A percentile compares a stretch with the other conserved stretches of the same genome.
These are phyloP conservation scores for Podiceps cristatus DNA, from an alignment of 2,113 vertebrate genomes.

Conservation along the genomic window DNA sequence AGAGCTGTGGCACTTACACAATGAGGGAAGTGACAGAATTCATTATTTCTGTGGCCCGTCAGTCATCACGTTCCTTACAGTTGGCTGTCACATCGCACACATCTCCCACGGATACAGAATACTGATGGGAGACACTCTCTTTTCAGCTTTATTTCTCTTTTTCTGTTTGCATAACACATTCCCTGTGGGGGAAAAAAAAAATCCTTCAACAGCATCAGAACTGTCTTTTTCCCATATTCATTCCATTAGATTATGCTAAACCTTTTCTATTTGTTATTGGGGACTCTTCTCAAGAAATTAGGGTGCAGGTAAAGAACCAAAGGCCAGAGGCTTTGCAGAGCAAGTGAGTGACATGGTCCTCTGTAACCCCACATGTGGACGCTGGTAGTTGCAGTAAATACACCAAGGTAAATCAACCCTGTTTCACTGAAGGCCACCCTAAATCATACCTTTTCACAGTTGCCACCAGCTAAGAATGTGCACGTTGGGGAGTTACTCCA, in stretches of 20 bases:
- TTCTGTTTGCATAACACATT: not conserved
- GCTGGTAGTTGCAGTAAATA: not conserved
- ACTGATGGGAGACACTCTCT: not conserved
- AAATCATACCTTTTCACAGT: not conserved
- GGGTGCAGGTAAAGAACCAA: not conserved
- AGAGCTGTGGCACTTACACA: not conserved
- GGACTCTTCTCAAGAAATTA: not conserved
- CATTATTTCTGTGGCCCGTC: not conserved
- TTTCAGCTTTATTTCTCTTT: not conserved
- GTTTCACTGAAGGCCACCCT: not conserved
- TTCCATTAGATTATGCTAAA: not conserved
- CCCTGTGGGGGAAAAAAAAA: not conserved
- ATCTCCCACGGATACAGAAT: not conserved
- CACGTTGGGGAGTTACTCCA: not conserved
- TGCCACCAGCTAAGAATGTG: not conserved
- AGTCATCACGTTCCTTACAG: not conserved
- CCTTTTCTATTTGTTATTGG: not conserved
- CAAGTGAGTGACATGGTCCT: not conserved
- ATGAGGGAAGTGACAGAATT: conserved; percentile 19
- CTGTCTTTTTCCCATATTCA: not conserved
- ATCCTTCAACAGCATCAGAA: not conserved
- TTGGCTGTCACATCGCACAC: not conserved
- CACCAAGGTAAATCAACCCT: not conserved
- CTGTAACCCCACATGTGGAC: not conserved
- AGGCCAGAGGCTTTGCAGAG: not conserved